Conservation (phyloP, 1,140 invertebrate genomes). For the Ceratitis capitata region DNA sequence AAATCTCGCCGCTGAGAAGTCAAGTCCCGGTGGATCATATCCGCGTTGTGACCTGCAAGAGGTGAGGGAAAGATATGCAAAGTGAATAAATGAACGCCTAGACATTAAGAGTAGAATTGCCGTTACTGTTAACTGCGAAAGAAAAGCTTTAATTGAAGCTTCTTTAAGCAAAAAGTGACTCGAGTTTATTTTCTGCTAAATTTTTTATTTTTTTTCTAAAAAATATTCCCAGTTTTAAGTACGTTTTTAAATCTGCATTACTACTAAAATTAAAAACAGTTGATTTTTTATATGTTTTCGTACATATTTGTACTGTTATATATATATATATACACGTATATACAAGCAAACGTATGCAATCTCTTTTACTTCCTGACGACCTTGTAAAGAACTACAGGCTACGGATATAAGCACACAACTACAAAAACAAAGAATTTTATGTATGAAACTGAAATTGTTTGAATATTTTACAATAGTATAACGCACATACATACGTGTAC, state of each 20-base stretch:
- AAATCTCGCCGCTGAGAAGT: not conserved
- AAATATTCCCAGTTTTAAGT: not conserved
- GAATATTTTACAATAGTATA: too few species aligned
- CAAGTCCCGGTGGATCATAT: not conserved
- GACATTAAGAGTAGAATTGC: too few species aligned
- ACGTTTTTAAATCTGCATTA: not conserved
- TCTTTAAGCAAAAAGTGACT: too few species aligned
- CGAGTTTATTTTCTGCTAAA: too few species aligned
- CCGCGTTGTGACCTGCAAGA: not conserved
- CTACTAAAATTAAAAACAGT: not conserved
- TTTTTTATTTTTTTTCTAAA: too few species aligned
- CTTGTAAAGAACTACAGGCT: not conserved
- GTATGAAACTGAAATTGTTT: too few species aligned
- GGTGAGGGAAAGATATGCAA: not conserved
- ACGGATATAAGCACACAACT: not conserved
- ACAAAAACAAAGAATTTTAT: not conserved
- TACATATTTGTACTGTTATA: not conserved
- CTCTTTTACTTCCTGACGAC: not conserved
- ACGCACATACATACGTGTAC: too few species aligned
- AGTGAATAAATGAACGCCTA: too few species aligned
- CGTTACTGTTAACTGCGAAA: too few species aligned
- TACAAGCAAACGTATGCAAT: not conserved
- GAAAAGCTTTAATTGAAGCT: too few species aligned
- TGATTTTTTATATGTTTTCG: not conserved
- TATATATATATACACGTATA: not conserved